These are phyloP conservation scores for Ceratina calcarata DNA, from an alignment of 1,140 invertebrate species.

Conservation along the genomic window DNA sequence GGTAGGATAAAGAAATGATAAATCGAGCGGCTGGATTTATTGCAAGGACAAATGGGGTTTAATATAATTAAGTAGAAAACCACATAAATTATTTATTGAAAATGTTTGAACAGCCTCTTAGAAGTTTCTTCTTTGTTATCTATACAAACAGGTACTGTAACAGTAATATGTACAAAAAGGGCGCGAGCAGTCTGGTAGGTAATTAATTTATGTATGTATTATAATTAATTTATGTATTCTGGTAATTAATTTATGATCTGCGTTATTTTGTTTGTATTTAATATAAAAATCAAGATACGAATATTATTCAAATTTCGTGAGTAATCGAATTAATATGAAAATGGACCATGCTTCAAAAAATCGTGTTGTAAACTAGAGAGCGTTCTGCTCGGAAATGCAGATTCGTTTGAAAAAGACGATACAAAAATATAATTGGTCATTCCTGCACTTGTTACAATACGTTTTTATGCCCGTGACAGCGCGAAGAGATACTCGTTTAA, in stretches of 20 bases:
- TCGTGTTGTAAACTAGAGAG: not conserved
- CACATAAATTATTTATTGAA: conserved; percentile 51
- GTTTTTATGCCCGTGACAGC: not conserved
- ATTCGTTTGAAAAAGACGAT: conserved; percentile 12
- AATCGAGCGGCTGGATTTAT: not conserved
- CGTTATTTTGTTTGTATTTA: too few relatives aligned
- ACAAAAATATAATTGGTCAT: conserved; percentile 32
- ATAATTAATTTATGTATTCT: too few relatives aligned
- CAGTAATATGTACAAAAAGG: conserved; percentile 24
- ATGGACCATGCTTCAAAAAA: not conserved
- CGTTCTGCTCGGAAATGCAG: not conserved
- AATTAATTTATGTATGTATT: not conserved
- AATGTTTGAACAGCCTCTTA: conserved; percentile 42
- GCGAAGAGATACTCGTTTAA: not conserved
- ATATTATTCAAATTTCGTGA: not conserved
- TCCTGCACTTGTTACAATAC: not conserved
- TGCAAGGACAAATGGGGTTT: not conserved
- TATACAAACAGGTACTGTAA: conserved; percentile 43
- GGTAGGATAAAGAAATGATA: not conserved
- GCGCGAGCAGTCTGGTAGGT: not conserved
- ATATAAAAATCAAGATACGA: not conserved
- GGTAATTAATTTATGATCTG: not conserved
- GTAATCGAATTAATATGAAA: not conserved
- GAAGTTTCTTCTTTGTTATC: conserved; percentile 7
- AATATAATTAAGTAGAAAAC: conserved; percentile 9